Percentiles rank a stretch among this genome's conserved stretches.
Evolutionary conservation across 1,140 invertebrate species (phyloP).

Genomic region (Brachionus plicatilis): DNA sequence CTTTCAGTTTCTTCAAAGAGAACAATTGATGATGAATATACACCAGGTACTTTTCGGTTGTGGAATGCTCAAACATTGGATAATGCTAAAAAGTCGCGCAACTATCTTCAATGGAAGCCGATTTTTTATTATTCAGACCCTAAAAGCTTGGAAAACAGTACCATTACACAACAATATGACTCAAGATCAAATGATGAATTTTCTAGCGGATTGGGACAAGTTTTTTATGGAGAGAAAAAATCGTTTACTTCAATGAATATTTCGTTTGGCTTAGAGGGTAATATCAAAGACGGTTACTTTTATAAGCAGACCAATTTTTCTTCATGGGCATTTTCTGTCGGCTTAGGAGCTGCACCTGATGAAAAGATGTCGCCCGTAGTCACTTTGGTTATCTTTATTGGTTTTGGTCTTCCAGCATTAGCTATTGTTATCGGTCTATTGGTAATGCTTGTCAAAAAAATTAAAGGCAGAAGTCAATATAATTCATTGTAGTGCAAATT

Average conservation of each 20-base stretch:
- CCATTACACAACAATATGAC: slow-evolving; percentile 33
- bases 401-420: slow-evolving; percentile 28
- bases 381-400: slow-evolving; percentile 31
- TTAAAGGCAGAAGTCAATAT: background rate
- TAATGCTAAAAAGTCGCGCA: background rate
- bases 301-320: slow-evolving; percentile 22
- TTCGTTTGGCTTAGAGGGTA: slow-evolving; percentile 28
- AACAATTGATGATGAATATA: slow-evolving; percentile 36
- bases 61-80: slow-evolving; percentile 7
- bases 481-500: background rate
- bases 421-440: slow-evolving; percentile 19
- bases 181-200: background rate
- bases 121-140: slow-evolving; percentile 34
- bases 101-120: slow-evolving; percentile 37
- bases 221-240: background rate
- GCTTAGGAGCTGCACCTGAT: slow-evolving; percentile 14
- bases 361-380: slow-evolving; percentile 32
- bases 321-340: slow-evolving; percentile 35
- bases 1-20: background rate
- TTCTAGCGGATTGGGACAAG: background rate
- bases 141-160: slow-evolving; percentile 29
- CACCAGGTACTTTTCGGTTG: slow-evolving; percentile 22
- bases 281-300: slow-evolving; percentile 15
- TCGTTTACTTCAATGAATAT: slow-evolving; percentile 15
- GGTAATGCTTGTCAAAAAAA: slow-evolving; percentile 34